Conservation (phyloP, 2,113 vertebrate genomes). For the Dicaeum eximium region DNA sequence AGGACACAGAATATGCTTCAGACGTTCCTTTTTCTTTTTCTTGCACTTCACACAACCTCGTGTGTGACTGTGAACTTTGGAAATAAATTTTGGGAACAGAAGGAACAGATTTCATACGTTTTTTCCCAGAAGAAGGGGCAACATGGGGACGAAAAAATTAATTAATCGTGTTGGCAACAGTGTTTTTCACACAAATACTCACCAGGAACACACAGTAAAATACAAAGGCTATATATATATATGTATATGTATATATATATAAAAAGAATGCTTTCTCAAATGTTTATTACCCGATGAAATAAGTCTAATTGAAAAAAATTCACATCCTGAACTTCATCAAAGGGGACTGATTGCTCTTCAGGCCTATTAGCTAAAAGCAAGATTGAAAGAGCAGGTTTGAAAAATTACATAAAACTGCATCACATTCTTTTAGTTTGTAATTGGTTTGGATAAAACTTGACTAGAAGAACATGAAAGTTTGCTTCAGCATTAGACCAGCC, state of each 20-base stretch:
- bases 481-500: conserved; percentile 3
- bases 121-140: not conserved
- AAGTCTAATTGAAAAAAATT: conserved; percentile 33
- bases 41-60: not conserved
- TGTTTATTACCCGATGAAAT: conserved; percentile 57
- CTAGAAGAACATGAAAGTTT: not conserved
- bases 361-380: conserved; percentile 35
- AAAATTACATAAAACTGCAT: not conserved
- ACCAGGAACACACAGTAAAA: conserved; percentile 22
- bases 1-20: not conserved
- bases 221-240: conserved; percentile 30
- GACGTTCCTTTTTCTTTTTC: not conserved
- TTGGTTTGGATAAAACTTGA: not conserved
- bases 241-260: not conserved
- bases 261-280: conserved; percentile 46
- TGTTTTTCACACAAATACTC: not conserved
- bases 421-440: not conserved
- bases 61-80: not conserved
- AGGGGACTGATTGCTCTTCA: conserved; percentile 34
- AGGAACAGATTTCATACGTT: not conserved
- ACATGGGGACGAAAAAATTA: not conserved
- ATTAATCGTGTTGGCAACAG: not conserved
- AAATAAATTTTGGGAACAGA: not conserved
- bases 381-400: conserved; percentile 30
- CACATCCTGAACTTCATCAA: conserved; percentile 4